Evolutionary conservation across 64 coral and sea anemone genomes (phyloP).

Genomic region (Cladopsammia gracilis): DNA sequence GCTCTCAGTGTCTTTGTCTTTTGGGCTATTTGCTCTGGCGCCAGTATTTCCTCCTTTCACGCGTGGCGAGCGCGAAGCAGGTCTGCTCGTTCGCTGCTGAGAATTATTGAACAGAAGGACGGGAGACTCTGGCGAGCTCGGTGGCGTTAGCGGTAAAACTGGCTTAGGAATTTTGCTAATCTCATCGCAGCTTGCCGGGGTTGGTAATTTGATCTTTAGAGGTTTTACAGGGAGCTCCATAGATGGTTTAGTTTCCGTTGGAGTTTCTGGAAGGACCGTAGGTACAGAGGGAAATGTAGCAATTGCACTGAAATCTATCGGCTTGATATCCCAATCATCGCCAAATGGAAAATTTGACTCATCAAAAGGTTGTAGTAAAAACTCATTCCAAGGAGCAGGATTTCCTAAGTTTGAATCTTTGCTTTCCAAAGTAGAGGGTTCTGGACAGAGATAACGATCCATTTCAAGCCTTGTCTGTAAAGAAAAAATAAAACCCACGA

Average conservation of each 20-base stretch:
- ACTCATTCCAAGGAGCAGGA: constrained; percentile 98
- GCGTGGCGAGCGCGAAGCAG: constrained; percentile 77
- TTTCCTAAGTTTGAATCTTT: constrained; percentile 83
- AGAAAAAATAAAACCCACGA: constrained; percentile 65
- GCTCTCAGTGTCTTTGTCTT: constrained; percentile 88
- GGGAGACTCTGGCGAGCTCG: constrained; percentile 95
- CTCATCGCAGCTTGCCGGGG: constrained; percentile 74
- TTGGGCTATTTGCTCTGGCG: constrained; percentile 71
- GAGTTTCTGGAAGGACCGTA: constrained; percentile 88
- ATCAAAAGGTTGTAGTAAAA: constrained; percentile 94
- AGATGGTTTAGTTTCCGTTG: constrained; percentile 90
- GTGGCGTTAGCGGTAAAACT: constrained; percentile 95
- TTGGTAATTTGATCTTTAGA: constrained; percentile 95
- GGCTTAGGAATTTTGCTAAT: constrained; percentile 92
- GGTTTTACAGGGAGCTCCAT: constrained; percentile 96
- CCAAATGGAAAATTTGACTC: constrained; percentile 86
- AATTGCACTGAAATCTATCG: constrained; percentile 94
- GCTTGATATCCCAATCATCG: constrained; percentile 98
- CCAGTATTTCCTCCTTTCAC: constrained; percentile 72
- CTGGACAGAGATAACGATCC: constrained; percentile 99
- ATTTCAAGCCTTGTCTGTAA: constrained; percentile 96
- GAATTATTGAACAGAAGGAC: constrained; percentile 64
- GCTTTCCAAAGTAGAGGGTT: constrained; percentile 84
- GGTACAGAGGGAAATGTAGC: constrained; percentile 77
- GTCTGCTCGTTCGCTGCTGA: constrained; percentile 78